Conservation (phyloP, 2,888 invertebrate species). For the Taenaris catops region DNA sequence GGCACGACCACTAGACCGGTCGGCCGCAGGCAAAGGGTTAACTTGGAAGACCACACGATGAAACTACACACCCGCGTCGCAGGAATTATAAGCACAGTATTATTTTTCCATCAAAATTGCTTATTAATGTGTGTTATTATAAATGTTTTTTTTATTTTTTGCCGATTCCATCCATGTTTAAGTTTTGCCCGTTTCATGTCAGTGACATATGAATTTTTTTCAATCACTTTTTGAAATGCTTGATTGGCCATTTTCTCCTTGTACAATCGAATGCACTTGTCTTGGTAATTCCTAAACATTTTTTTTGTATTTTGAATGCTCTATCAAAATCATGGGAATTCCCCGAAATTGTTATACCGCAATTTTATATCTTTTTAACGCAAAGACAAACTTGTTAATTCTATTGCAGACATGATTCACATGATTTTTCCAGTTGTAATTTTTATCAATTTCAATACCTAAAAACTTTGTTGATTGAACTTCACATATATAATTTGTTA, state of each 20-base stretch:
- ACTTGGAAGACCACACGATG: constrained; percentile 75
- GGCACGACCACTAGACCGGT: constrained; percentile 56
- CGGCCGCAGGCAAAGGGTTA: constrained; percentile 66
- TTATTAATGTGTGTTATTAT: constrained; percentile 74
- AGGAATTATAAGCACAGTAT: constrained; percentile 68
- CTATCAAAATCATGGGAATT: too few species aligned
- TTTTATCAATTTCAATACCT: too few species aligned
- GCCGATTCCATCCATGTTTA: constrained; percentile 30
- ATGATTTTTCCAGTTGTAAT: too few species aligned
- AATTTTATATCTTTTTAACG: too few species aligned
- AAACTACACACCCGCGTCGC: constrained; percentile 74
- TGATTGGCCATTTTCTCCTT: constrained; percentile 50
- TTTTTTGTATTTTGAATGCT: too few species aligned
- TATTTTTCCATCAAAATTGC: constrained; percentile 67
- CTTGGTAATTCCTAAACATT: too few species aligned
- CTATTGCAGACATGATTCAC: too few species aligned
- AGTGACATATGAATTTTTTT: constrained; percentile 44
- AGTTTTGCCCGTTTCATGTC: constrained; percentile 46
- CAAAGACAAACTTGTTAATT: too few species aligned
- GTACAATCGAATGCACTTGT: constrained; percentile 55
- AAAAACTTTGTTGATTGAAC: too few species aligned
- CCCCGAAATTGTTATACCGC: too few species aligned
- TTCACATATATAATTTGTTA: too few species aligned
- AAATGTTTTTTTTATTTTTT: constrained; percentile 39
- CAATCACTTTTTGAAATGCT: constrained; percentile 51